Evolutionary conservation across 2,797 vertebrate genomes (phyloP).

Genomic region (Liasis olivaceus): DNA sequence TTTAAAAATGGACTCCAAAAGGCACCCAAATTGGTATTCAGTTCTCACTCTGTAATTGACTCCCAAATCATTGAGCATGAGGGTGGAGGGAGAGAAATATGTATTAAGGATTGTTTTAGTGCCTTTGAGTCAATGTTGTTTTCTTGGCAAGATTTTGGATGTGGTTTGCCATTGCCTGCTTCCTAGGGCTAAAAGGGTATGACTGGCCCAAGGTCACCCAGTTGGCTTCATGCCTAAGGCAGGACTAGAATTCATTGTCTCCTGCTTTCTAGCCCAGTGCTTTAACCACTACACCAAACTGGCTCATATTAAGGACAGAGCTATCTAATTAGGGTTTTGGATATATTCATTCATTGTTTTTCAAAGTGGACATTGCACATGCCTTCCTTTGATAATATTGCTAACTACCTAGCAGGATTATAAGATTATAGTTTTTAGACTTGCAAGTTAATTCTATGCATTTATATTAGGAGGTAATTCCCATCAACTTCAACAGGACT

Average conservation of each 20-base stretch:
- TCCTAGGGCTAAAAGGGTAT: no score
- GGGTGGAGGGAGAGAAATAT: not conserved
- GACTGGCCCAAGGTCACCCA: no score
- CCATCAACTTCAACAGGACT: not conserved
- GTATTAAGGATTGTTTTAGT: not conserved
- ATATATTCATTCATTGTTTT: not conserved
- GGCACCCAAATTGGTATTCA: not conserved
- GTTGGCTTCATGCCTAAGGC: no score
- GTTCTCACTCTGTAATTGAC: not conserved
- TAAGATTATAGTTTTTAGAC: not conserved
- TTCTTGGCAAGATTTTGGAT: no score
- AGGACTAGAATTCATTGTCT: no score
- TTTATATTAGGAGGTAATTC: not conserved
- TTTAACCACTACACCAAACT: not conserved
- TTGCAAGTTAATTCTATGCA: not conserved
- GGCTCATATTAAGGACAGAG: not conserved
- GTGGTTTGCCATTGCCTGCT: no score
- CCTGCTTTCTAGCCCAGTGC: no score
- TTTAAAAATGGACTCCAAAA: not conserved
- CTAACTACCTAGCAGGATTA: not conserved
- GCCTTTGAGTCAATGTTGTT: no score
- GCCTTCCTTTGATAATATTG: not conserved
- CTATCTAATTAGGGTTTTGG: not conserved
- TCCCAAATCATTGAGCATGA: not conserved
- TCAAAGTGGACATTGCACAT: not conserved